Conservation (phyloP, 2,888 invertebrate genomes). For the Rhaphigaster nebulosa region DNA sequence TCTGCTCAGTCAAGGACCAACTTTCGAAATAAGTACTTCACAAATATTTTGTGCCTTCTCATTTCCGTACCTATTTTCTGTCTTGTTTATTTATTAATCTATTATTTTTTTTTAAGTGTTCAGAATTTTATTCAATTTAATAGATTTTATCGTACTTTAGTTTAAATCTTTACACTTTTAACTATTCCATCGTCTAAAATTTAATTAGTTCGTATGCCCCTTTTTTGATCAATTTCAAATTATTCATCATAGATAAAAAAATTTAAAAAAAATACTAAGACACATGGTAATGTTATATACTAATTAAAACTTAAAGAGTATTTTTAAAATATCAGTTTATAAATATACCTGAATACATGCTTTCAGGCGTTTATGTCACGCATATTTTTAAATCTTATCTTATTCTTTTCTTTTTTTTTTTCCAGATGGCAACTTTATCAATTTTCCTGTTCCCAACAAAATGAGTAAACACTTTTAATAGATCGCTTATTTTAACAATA, state of each 20-base stretch:
- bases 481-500: background rate
- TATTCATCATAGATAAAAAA: background rate
- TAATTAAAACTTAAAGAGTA: background rate
- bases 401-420: background rate
- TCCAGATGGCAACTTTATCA: slow-evolving; percentile 30
- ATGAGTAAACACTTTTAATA: slow-evolving; percentile 32
- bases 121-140: background rate
- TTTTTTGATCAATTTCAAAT: too few species aligned
- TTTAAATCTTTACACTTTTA: background rate
- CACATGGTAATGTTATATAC: background rate
- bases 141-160: background rate
- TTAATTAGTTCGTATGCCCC: too few species aligned
- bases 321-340: background rate
- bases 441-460: slow-evolving; percentile 30
- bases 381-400: background rate
- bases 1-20: background rate
- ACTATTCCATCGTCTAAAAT: background rate
- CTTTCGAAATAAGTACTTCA: background rate
- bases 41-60: background rate
- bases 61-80: background rate
- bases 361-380: background rate
- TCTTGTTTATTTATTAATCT: background rate
- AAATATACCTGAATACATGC: background rate
- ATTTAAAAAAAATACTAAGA: background rate
- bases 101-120: background rate